These are phyloP conservation scores for Pangasius larnaudii DNA, from an alignment of 2,797 vertebrate genomes.

Conservation along the genomic window DNA sequence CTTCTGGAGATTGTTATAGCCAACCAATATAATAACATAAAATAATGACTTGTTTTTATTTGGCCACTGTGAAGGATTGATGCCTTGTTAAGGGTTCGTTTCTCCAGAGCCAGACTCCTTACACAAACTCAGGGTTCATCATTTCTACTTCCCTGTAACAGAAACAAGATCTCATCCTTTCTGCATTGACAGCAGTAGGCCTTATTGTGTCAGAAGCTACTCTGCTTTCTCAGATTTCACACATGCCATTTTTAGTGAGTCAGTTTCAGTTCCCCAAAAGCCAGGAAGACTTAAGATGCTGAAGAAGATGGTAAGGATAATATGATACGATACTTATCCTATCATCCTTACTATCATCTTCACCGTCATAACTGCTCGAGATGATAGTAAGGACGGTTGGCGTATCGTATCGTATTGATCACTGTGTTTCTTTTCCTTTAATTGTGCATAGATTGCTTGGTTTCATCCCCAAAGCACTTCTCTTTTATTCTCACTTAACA, in stretches of 20 bases:
- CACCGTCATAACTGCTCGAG: not conserved
- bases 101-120: not conserved
- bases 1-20: slow-evolving; percentile 25
- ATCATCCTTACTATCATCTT: not conserved
- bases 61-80: not conserved
- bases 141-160: not conserved
- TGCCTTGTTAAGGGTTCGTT: not conserved
- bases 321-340: not conserved
- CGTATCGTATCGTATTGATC: not conserved
- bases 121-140: not conserved
- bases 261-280: slow-evolving; percentile 20
- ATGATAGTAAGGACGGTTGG: not conserved
- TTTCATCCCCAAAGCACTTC: not conserved
- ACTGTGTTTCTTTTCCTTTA: not conserved
- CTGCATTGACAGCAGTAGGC: slow-evolving; percentile 21
- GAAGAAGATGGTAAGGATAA: not conserved
- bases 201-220: slow-evolving; percentile 23
- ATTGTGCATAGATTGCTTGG: not conserved
- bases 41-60: not conserved
- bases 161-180: slow-evolving; percentile 14
- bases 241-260: slow-evolving; percentile 31
- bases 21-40: not conserved
- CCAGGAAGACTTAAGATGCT: not conserved
- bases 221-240: slow-evolving; percentile 49
- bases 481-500: not conserved